Base-by-base conservation (phyloP, 2,113 vertebrate species). In the Micronycteris hirsuta region DNA sequence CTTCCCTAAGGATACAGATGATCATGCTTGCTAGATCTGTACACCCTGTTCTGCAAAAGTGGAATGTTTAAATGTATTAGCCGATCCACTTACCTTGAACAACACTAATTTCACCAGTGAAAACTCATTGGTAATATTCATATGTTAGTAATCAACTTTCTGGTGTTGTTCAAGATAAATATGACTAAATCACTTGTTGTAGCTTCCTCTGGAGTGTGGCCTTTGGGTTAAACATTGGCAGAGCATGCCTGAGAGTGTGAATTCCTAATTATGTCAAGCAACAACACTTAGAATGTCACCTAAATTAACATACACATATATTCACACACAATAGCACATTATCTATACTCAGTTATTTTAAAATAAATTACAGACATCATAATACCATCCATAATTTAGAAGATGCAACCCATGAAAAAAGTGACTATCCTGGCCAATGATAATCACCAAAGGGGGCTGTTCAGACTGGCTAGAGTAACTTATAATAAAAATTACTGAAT, bases 331-430 rank as follows among this genome's bases (percentile, higher is more conserved):
- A 38, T 73, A 85, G 70, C n/a, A 91, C 12, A 36, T 78, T 73
- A 33, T 73, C 83, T 77, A 47, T 52, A 41, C 65, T 89, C 33
- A 92, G 36, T 84, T 88, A 38, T 47, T 89, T 85, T 8, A 63
- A 78, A 68, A 36, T 93, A 95, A 89, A 81, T 87, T 80, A 61
- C 1, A 78, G 41, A 74, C 24, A 61, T 92, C 36, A 76, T 63
- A 93, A 78, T 89, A 31, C 16, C 31, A 87, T 87, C 24, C 49
- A 26, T 81, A 67, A 93, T 80, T 94, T 93, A 76, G 26, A 85
- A 41, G 24, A 7, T 68, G 1, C 14, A 77, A 74, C 12, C 63
- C 38, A 87, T 63, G 38, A 74, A 80, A 84, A 78, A 61, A 61
- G 24, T 28, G 17, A 71, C 67, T 82, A 54, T 71, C 70, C 7